Evolutionary conservation across 2,888 invertebrate genomes (phyloP).

Genomic region (Adineta ricciae): DNA sequence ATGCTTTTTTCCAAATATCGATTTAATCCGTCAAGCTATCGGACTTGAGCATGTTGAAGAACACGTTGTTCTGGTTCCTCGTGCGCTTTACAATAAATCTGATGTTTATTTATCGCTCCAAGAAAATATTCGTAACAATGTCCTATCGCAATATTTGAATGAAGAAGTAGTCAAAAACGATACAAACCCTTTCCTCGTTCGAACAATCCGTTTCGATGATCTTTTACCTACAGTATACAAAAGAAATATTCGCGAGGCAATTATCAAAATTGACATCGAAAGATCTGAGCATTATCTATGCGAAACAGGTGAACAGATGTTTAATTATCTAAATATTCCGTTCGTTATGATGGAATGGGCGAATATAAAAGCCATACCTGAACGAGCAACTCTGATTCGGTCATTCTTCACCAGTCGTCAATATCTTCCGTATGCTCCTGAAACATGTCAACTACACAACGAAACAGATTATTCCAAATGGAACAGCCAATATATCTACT

Average conservation of each 20-base stretch:
- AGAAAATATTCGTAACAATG: background rate
- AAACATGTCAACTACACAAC: background rate
- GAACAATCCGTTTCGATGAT: background rate
- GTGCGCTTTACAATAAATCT: background rate
- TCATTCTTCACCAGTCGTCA: background rate
- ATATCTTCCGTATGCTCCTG: background rate
- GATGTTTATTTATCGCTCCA: background rate
- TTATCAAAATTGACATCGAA: background rate
- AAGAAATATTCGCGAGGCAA: background rate
- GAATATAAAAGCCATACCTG: background rate
- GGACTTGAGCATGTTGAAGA: background rate
- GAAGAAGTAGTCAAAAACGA: background rate
- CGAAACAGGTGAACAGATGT: background rate
- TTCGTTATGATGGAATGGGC: background rate
- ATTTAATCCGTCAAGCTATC: background rate
- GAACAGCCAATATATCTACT: background rate
- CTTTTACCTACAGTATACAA: background rate
- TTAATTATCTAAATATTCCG: background rate
- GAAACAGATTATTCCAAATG: background rate
- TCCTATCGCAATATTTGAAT: background rate
- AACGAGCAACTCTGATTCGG: background rate
- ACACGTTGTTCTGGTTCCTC: background rate
- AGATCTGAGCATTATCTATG: background rate
- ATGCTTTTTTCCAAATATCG: background rate
- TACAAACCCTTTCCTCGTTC: background rate